A percentile compares a stretch with the other conserved stretches of the same genome.
phyloP scores from a whole-genome alignment of 2,113 vertebrate species.

The Hylia prasina region DNA sequence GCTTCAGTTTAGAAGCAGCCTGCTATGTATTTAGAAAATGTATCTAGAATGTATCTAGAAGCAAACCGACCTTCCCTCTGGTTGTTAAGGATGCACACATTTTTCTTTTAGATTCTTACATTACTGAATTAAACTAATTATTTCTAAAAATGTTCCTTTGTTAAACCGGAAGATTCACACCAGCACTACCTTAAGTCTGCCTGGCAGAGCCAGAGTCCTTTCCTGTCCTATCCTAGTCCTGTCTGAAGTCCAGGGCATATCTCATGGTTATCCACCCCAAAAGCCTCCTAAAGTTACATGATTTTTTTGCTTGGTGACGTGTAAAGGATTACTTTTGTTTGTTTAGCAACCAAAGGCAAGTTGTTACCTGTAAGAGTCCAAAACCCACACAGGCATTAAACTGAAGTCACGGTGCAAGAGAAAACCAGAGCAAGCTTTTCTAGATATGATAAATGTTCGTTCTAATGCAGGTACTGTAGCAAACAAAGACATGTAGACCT shows the following conservation, averaged over 20 bases:
- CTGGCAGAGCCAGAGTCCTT: neutral
- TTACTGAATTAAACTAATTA: neutral
- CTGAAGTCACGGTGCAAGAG: neutral
- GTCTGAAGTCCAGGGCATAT: neutral
- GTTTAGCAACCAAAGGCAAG: neutral
- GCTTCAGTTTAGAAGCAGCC: neutral
- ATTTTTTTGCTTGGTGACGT: neutral
- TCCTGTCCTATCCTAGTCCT: neutral
- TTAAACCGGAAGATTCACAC: neutral
- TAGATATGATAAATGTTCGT: neutral
- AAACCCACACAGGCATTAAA: rapidly evolving
- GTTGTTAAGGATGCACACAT: neutral
- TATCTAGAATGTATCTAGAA: neutral
- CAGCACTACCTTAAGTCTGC: neutral
- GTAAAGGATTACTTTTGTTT: neutral
- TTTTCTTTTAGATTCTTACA: neutral
- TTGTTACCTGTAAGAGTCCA: neutral
- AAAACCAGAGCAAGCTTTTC: neutral
- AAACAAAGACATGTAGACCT: neutral
- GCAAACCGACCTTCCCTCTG: rapidly evolving
- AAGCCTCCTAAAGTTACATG: neutral
- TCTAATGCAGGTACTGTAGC: neutral
- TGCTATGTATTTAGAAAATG: neutral
- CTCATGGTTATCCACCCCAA: rapidly evolving
- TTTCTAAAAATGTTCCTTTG: neutral